Evolutionary conservation across 1,140 invertebrate species (phyloP), one percentile per base, ranked within the genome.

Genomic region (Drosophila arizonae): DNA sequence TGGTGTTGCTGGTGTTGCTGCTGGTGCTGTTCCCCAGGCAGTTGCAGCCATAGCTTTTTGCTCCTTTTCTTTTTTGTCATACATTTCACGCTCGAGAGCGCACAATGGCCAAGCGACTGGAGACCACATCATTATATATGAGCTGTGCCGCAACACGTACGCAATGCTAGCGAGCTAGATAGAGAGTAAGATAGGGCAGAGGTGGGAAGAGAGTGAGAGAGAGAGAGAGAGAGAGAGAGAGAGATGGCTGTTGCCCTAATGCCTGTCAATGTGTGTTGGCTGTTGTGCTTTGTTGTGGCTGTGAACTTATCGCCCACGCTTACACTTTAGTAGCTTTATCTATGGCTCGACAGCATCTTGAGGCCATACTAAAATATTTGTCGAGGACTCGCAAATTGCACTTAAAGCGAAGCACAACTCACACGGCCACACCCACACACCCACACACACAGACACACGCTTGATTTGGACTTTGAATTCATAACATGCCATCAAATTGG

Each of bases 1-100:
- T 36, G 21, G 1, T 24, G 21, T 3, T 24, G 21, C 21, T 24
- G 21, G 1, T 24, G 21, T 1, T 24, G 21, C 21, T 24, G 21
- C 21, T 24, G 21, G 21, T 39, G 36, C 3, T 39, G 36, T 39
- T 39, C 36, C 36, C 36, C 36, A 39, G 36, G 10, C 36, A 39
- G 36, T 11, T 13, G 57, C 45, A 21, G 52, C 61, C 39, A 13
- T 33, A 46, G 58, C 43, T 39, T 65, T 55, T 26, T 51, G 63
- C 67, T 77, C 77, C 77, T 39, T 39, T 39, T 39, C n/a, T n/a
- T 76, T 81, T 81, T 86, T 87, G 84, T 82, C 82, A 86, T 86
- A 86, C 79, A 87, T 87, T 87, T 87, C 76, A 87, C 84, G 82
- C 84, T 87, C 58, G 72, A 81, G 66, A 88, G 76, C 65, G 64